Percentiles rank a stretch among this genome's conserved stretches.
Conservation (phyloP, 2,113 vertebrate genomes). For the Phylloscopus trochiloides region DNA sequence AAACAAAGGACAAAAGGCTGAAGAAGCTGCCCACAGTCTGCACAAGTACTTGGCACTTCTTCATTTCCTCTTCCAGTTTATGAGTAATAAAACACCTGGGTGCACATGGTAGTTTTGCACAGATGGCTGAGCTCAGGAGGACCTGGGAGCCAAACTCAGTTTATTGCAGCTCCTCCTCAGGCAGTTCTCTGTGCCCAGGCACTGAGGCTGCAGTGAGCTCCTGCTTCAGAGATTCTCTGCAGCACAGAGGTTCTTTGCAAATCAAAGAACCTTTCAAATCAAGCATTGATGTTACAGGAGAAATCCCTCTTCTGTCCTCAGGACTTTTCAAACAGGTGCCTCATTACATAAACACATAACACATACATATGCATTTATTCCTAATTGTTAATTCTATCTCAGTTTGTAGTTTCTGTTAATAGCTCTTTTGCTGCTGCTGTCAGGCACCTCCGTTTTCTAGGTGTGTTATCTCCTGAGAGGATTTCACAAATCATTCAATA, state of each 20-base stretch:
- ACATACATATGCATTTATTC: not conserved
- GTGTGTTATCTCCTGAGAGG: not conserved
- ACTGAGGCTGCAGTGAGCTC: not conserved
- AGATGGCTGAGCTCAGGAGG: not conserved
- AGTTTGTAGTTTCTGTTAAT: not conserved
- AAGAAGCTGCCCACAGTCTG: not conserved
- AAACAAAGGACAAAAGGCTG: not conserved
- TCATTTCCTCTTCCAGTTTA: not conserved
- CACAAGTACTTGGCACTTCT: not conserved
- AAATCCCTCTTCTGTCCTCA: not conserved
- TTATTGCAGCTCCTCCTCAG: not conserved
- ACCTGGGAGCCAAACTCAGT: not conserved
- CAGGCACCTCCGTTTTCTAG: not conserved
- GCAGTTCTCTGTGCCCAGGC: not conserved
- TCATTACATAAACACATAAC: not conserved
- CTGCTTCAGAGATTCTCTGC: not conserved
- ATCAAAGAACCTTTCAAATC: not conserved
- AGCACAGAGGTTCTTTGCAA: not conserved
- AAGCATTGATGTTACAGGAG: not conserved
- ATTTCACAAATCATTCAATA: not conserved
- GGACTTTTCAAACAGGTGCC: not conserved
- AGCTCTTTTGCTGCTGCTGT: not conserved
- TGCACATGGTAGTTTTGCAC: not conserved
- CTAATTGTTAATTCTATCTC: not conserved
- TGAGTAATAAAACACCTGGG: not conserved